Evolutionary conservation across 2,113 vertebrate genomes (phyloP).

Genomic region (Phocoena phocoena): DNA sequence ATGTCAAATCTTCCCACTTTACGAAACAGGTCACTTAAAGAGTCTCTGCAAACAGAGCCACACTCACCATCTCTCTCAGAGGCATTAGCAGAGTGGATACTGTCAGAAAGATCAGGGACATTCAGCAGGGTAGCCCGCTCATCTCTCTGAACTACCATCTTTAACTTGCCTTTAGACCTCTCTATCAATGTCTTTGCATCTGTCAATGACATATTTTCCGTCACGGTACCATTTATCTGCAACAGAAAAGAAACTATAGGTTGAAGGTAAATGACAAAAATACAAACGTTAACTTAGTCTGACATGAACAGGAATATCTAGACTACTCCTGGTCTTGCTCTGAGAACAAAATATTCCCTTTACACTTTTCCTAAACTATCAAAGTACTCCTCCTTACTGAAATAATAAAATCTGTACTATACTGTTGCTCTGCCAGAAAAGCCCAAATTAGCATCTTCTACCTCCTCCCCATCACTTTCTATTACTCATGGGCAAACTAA

Average conservation of each 20-base stretch:
- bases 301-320: not conserved
- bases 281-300: not conserved
- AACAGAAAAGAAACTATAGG: conserved; percentile 64
- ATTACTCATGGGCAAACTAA: not conserved
- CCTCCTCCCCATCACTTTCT: not conserved
- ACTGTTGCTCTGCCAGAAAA: not conserved
- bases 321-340: not conserved
- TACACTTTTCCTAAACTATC: not conserved
- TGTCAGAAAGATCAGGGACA: conserved; percentile 97
- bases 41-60: not conserved
- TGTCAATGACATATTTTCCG: conserved; percentile 98
- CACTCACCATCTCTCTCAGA: conserved; percentile 97
- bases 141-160: conserved; percentile 99
- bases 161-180: conserved; percentile 99
- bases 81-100: conserved; percentile 97
- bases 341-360: not conserved
- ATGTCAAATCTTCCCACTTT: not conserved
- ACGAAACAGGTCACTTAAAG: not conserved
- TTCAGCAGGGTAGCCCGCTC: conserved; percentile 96
- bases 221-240: conserved; percentile 99
- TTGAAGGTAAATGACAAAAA: conserved; percentile 18
- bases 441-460: not conserved
- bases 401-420: not conserved
- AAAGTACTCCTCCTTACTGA: not conserved
- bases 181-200: conserved; percentile 99